Base-by-base conservation (phyloP, 2,797 vertebrate species). In the Xenentodon cancila region DNA sequence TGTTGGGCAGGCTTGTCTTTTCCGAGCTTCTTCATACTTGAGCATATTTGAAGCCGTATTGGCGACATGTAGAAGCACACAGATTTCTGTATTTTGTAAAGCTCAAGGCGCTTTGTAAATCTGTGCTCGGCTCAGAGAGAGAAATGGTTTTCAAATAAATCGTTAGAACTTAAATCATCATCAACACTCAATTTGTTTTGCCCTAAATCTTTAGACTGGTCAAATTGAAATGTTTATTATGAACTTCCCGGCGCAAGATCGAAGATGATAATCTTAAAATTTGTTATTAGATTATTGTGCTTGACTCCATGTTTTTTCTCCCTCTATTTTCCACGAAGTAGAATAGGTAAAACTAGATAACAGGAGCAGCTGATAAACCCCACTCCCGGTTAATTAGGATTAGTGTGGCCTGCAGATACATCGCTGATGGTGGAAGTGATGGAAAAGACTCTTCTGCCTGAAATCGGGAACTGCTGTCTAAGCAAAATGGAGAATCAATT, bases 351-450 rank as follows among this genome's bases (percentile, higher is more conserved):
- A 77, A 74, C 42, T 60, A 73, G 70, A 80, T 70, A 73, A 77
- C 48, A 64, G 58, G 32, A 64, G 27, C 8, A 50, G 40, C 47
- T 75, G 64, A 85, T 86, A 65, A 64, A 43, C 47, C 18, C 46
- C 50, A 19, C 59, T 32, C 18, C 68, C 64, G 71, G 57, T 68
- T 86, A 80, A 82, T 85, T 82, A 83, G 60, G 73, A 79, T 85
- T 77, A 73, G 60, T 51, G 48, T 13, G 1, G 57, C 44, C 50
- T 56, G 16, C 56, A 77, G 62, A 71, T 55, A 25, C 25, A 27
- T 22, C 22, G 48, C 5, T 59, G 76, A 79, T 81, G 56, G n/a
- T 12, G 21, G 22, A 22, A 71, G 77, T 82, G 64, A 71, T 49
- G 44, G 30, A 37, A 69, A 75, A 51, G 30, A 50, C 48, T 49